Percentiles rank a stretch among this genome's conserved stretches.
Conservation (phyloP, 2,113 vertebrate species). For the Chionomys nivalis region DNA sequence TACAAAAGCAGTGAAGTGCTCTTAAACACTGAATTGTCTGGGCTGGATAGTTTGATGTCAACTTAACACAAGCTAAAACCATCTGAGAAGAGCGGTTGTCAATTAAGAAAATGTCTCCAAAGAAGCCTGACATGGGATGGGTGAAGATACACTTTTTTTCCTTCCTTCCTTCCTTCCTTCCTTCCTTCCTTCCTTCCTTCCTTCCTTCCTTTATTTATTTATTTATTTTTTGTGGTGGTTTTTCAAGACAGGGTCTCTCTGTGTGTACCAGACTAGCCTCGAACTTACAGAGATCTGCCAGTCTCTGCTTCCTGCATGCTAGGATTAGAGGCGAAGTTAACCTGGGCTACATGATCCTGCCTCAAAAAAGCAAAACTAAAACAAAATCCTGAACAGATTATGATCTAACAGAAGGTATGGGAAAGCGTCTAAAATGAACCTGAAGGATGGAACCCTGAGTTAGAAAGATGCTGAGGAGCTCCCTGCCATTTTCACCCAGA, state of each 20-base stretch:
- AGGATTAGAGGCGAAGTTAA: background rate
- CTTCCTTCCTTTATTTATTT: too few relatives aligned
- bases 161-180: too few relatives aligned
- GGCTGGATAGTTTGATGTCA: background rate
- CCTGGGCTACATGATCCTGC: background rate
- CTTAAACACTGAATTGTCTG: background rate
- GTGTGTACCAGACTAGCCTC: background rate
- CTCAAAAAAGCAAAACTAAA: background rate
- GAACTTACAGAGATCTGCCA: too few relatives aligned
- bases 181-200: too few relatives aligned
- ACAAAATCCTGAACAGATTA: background rate
- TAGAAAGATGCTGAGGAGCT: background rate
- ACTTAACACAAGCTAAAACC: background rate
- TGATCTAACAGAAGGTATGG: conserved; percentile 20
- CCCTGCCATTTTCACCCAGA: background rate
- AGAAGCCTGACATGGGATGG: background rate
- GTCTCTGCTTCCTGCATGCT: too few relatives aligned
- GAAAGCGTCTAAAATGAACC: background rate
- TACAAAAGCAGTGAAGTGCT: background rate
- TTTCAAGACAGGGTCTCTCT: background rate
- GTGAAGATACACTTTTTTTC: background rate
- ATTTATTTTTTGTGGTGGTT: too few relatives aligned
- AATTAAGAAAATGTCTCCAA: background rate
- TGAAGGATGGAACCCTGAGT: background rate
- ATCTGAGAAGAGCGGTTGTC: background rate